Conservation (phyloP, 2,797 vertebrate genomes). For the Pseudochirops corinnae region DNA sequence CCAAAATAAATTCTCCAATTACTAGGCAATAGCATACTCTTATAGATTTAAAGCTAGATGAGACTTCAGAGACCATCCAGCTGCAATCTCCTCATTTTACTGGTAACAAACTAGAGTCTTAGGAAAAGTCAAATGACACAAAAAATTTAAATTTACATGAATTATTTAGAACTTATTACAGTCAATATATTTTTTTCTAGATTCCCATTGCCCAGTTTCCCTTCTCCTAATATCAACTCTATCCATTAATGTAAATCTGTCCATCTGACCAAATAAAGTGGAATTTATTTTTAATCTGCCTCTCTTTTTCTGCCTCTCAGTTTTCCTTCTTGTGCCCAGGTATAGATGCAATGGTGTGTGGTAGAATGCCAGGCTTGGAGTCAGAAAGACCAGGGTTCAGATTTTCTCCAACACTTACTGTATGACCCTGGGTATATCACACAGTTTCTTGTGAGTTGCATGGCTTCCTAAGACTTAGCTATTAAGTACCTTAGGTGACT, state of each 20-base stretch:
- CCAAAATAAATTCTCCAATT: neutral
- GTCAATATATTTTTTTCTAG: neutral
- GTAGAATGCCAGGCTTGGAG: neutral
- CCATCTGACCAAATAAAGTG: neutral
- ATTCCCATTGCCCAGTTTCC: neutral
- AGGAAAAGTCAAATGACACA: neutral
- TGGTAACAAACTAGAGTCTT: neutral
- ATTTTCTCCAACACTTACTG: neutral
- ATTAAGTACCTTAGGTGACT: neutral
- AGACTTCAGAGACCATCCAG: neutral
- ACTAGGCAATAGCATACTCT: neutral
- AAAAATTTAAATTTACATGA: neutral
- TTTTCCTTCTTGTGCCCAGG: neutral
- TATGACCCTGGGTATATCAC: neutral
- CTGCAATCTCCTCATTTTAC: neutral
- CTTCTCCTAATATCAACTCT: neutral
- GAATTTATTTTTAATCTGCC: neutral
- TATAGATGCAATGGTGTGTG: neutral
- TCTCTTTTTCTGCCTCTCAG: neutral
- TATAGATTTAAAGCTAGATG: neutral
- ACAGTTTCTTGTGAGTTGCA: neutral
- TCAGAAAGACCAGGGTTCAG: neutral
- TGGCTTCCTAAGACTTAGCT: neutral
- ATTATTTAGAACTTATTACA: neutral
- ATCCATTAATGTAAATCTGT: neutral